Evolutionary conservation across 2,797 vertebrate genomes (phyloP).

Genomic region (Dendrocincla tyrannina): DNA sequence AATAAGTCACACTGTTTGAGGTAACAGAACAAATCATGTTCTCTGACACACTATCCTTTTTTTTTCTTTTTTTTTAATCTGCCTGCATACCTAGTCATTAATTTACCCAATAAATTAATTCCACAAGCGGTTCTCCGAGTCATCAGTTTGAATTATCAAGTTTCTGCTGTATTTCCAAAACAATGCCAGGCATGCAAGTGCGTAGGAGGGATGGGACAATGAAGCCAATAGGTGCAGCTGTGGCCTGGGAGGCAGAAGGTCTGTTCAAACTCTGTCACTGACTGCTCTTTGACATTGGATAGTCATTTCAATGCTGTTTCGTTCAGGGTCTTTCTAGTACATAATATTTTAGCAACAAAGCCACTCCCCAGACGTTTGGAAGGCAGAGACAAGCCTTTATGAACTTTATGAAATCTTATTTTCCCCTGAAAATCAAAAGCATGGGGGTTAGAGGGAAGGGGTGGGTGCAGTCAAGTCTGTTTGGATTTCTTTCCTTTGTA

Average conservation of each 20-base stretch:
- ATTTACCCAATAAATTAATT: constrained; percentile 56
- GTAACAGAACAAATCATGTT: not conserved
- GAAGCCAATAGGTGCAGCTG: constrained; percentile 65
- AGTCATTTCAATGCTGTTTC: not conserved
- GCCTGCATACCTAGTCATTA: not conserved
- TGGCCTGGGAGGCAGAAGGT: constrained; percentile 7
- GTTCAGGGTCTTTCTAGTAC: not conserved
- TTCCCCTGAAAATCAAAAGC: not conserved
- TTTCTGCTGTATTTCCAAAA: constrained; percentile 63
- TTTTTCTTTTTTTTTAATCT: not conserved
- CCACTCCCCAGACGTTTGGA: not conserved
- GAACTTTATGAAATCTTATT: not conserved
- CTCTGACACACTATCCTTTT: not conserved
- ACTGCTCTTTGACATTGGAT: not conserved
- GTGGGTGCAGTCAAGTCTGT: not conserved
- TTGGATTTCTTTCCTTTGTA: not conserved
- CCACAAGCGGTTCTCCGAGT: constrained; percentile 24
- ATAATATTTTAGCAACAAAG: not conserved
- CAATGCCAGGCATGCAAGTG: constrained; percentile 50
- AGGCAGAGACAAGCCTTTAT: not conserved
- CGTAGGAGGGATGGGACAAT: constrained; percentile 44
- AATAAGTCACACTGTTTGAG: not conserved
- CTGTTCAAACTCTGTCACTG: constrained; percentile 13
- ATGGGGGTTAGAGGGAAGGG: fast-evolving
- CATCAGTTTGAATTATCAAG: constrained; percentile 55